Conservation (phyloP, 2,113 vertebrate genomes). For the Muntiacus reevesi region DNA sequence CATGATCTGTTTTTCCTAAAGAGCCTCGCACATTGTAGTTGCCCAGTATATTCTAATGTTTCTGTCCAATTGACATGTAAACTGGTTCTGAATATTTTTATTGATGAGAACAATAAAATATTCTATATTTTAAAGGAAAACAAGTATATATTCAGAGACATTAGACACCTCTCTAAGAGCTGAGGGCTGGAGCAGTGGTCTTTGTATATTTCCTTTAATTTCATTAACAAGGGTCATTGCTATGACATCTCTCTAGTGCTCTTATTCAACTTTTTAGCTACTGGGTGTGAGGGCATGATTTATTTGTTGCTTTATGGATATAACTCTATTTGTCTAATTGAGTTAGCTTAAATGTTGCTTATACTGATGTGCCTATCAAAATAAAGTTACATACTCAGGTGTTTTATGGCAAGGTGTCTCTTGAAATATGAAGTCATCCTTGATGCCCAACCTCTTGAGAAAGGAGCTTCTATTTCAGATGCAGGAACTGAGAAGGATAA, state of each 20-base stretch:
- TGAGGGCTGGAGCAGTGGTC: neutral
- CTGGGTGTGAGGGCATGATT: neutral
- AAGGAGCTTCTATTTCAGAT: neutral
- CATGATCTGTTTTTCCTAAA: neutral
- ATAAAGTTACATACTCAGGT: neutral
- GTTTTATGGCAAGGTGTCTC: neutral
- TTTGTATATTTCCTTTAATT: constrained; percentile 22
- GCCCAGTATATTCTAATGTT: neutral
- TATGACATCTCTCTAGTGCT: neutral
- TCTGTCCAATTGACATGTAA: neutral
- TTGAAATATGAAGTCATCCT: neutral
- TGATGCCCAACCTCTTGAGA: neutral
- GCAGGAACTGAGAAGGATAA: neutral
- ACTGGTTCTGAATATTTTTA: neutral
- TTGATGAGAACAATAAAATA: constrained; percentile 2
- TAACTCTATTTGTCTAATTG: neutral
- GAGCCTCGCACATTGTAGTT: neutral
- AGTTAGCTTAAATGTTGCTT: neutral
- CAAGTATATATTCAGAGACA: neutral
- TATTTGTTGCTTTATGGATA: neutral
- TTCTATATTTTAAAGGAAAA: neutral
- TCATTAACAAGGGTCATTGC: neutral
- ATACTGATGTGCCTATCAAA: neutral
- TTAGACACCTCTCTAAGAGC: neutral
- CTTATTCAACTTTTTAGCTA: neutral